Evolutionary conservation across 2,113 vertebrate species (phyloP), one percentile per base, ranked within the genome.

Genomic region (Catagonus wagneri): DNA sequence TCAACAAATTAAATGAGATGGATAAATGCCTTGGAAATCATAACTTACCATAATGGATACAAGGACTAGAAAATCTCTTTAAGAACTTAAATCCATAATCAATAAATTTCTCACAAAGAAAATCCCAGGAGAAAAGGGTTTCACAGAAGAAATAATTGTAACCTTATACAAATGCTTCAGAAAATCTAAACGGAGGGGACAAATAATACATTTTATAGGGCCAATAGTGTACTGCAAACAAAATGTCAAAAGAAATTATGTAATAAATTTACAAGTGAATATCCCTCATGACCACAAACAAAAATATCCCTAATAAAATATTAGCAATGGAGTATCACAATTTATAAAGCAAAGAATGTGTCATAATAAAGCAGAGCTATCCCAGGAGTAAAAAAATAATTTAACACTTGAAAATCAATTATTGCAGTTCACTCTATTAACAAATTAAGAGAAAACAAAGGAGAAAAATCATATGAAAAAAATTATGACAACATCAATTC

Each of bases 321-420:
- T 79, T 39, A 52, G 14, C 52, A 90, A 63, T n/a, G 32, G 32
- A 95, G 61, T 78, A 23, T 84, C 32, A 90, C 5, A 39, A 86
- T 65, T 72, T 80, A 91, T 39, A 86, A 80, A 65, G 44, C n/a
- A 91, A 90, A 61, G 79, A 86, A 72, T 79, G 15, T 11, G 36
- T 79, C 20, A 56, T 34, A 36, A 78, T 79, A 65, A 79, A 56
- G 20, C 63, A 12, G 25, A 54, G 9, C 16, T 91, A 8, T 27
- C 14, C 25, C 61, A 80, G 8, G 16, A 91, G 11, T 72, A 56
- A 80, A 85, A 27, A 27, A 2, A n/a, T 29, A 63, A 54, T 27
- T 91, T 50, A 80, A 72, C 44, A 86, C 50, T 71, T 86, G 20
- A 58, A 72, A 63, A 63, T 85, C 3, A 68, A 29, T 14, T 7